Base-by-base conservation (phyloP, 2,113 vertebrate genomes). In the Nesoenas mayeri region DNA sequence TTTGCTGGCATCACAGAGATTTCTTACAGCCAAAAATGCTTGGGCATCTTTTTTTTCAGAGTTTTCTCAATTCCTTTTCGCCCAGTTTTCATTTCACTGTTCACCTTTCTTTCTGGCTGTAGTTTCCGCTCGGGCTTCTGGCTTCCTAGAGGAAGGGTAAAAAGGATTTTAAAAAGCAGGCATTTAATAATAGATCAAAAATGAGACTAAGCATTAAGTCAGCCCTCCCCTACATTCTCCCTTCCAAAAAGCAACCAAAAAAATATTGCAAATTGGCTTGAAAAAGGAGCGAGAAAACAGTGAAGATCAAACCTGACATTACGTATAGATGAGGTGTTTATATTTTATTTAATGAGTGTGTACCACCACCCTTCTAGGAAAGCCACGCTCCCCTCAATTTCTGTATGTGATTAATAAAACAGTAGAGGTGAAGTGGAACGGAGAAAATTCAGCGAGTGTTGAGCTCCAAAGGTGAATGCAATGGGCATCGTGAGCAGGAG, bases 181-280 rank as follows among this genome's bases (percentile, higher is more conserved):
- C 6, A 0, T 85, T 97, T 91, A 96, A 96, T 97, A 96, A 96
- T 96, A 94, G 92, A 97, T 96, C 88, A 97, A 93, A 97, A 97
- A 69, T 86, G 64, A 91, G 86, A 91, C 95, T 90, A 95, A 8
- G 61, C 90, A 91, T 77, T 67, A 94, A 87, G 80, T 65, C 86
- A 87, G 66, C 73, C 91, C 61, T 93, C 65, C 84, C 61, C 57
- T 75, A n/a, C 9, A 3, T 60, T 71, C 73, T 84, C 32, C 32
- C 29, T 93, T 72, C 62, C 84, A 47, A 95, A 93, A 95, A 72
- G 54, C 81, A 79, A 58, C 71, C 54, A 79, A 71, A 84, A 71
- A 84, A 58, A 93, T 89, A 74, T 62, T 73, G 88, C 71, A 89
- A 77, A 94, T 79, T 2, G 17, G 60, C 79, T 86, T 64, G 84